A percentile compares a stretch with the other conserved stretches of the same genome.
Conservation (phyloP, 2,888 invertebrate genomes). For the Patella caerulea region DNA sequence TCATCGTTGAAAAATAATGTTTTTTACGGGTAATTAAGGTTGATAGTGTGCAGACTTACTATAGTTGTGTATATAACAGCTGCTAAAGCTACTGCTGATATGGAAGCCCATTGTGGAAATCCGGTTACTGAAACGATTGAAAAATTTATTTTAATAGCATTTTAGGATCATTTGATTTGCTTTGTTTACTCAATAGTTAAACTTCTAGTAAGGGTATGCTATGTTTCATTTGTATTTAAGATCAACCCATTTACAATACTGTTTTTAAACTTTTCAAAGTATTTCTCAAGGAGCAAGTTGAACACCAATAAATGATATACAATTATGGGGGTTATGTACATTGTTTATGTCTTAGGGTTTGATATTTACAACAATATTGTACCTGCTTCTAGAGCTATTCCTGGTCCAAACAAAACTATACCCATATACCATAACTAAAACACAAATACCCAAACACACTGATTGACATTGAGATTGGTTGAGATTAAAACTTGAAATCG, state of each 20-base stretch:
- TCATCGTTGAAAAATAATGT: no score
- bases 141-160: background rate
- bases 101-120: conserved; percentile 50
- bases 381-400: conserved; percentile 54
- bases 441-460: no score
- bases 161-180: background rate
- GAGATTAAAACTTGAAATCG: no score
- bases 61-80: conserved; percentile 53
- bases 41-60: conserved; percentile 36
- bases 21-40: background rate
- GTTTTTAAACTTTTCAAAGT: no score
- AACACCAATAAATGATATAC: no score
- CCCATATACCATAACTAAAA: conserved; percentile 52
- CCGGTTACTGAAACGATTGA: conserved; percentile 44
- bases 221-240: no score
- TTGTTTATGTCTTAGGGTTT: no score
- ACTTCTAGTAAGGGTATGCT: background rate
- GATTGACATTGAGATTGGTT: no score
- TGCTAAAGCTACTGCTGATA: conserved; percentile 43
- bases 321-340: no score
- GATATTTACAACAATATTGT: background rate
- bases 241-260: no score
- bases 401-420: conserved; percentile 54
- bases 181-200: background rate
- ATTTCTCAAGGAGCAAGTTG: no score